A percentile compares a stretch with the other conserved stretches of the same genome.
These are phyloP conservation scores for human DNA, from an alignment of 2,113 vertebrate species.

Conservation along the genomic window DNA sequence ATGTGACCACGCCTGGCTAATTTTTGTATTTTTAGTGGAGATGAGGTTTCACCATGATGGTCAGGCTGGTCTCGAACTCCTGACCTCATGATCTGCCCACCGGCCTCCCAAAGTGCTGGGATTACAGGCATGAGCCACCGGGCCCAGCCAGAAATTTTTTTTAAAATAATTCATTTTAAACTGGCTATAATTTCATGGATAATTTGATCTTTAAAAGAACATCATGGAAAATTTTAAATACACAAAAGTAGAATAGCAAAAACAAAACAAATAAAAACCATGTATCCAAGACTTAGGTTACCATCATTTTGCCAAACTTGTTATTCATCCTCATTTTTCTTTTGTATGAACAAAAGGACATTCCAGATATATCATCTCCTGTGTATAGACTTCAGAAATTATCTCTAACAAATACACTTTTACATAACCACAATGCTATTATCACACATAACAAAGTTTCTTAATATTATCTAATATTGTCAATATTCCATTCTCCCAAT, in stretches of 20 bases:
- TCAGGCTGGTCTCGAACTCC: no score
- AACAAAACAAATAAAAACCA: constrained; percentile 16
- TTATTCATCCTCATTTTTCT: background rate
- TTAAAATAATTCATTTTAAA: background rate
- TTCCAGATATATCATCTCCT: background rate
- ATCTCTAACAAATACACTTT: constrained; percentile 17
- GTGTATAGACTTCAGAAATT: background rate
- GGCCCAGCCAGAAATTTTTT: no score
- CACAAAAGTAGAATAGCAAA: constrained; percentile 8
- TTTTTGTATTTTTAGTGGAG: no score
- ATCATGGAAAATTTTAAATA: constrained; percentile 32
- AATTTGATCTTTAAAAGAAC: constrained; percentile 39
- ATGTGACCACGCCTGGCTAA: no score
- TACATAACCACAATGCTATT: constrained; percentile 14
- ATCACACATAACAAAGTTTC: constrained; percentile 14
- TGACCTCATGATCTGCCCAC: no score
- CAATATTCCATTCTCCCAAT: constrained; percentile 18
- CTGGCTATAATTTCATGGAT: constrained; percentile 4
- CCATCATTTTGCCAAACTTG: background rate
- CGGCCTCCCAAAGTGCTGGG: no score
- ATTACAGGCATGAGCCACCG: no score
- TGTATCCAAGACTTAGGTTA: background rate
- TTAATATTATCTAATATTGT: background rate
- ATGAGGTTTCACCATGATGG: no score
- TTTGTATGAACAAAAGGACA: constrained; percentile 23